Evolutionary conservation across 1,140 invertebrate species (phyloP).

Genomic region (Oncopeltus fasciatus): DNA sequence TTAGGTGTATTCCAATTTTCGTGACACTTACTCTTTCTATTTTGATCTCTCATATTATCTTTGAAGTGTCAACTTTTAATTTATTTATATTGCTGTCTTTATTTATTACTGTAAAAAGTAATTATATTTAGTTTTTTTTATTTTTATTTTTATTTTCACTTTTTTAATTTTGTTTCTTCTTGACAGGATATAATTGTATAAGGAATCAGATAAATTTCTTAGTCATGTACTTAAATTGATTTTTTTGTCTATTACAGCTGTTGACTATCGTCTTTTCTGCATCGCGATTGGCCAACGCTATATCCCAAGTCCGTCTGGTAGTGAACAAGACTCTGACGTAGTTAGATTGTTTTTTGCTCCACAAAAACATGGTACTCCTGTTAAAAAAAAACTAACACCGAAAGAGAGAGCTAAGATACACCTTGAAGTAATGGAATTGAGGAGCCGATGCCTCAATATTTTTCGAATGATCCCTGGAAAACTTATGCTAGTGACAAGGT

Average conservation of each 20-base stretch:
- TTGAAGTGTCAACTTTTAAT: no score
- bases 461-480: conserved; percentile 32
- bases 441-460: conserved; percentile 30
- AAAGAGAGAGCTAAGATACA: conserved; percentile 29
- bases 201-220: neutral
- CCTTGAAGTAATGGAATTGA: conserved; percentile 30
- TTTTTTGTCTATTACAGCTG: conserved; percentile 20
- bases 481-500: conserved; percentile 36
- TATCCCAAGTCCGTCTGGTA: conserved; percentile 16
- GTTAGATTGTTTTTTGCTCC: conserved; percentile 26
- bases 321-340: conserved; percentile 22
- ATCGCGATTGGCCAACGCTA: conserved; percentile 31
- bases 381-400: conserved; percentile 27
- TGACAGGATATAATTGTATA: neutral
- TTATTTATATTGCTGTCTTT: no score
- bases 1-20: no score
- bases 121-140: neutral
- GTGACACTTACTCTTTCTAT: no score
- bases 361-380: conserved; percentile 22
- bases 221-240: neutral
- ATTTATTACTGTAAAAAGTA: no score
- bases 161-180: no score
- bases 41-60: no score
- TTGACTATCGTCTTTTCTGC: conserved; percentile 31
- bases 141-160: no score